These are phyloP conservation scores for Onychomys leucogaster DNA, from an alignment of 2,797 vertebrate species.

Conservation along the genomic window DNA sequence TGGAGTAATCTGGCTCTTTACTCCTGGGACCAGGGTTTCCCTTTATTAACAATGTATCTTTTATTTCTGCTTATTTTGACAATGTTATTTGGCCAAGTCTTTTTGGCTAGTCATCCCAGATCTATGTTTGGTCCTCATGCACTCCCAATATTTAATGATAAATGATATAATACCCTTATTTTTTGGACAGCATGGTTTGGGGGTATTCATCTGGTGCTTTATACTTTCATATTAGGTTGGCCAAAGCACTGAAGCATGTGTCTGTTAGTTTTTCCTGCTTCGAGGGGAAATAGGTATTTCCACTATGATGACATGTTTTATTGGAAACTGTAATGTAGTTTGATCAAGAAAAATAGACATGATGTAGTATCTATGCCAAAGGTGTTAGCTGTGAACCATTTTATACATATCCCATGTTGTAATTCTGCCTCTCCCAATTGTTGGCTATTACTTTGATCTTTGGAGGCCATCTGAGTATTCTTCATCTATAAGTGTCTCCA, in stretches of 20 bases:
- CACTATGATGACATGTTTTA: slow-evolving; percentile 98
- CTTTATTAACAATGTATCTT: neutral
- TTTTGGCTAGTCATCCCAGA: slow-evolving; percentile 97
- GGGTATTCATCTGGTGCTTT: slow-evolving; percentile 96
- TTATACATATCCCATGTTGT: slow-evolving; percentile 96
- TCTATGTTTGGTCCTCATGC: slow-evolving; percentile 97
- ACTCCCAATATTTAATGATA: slow-evolving; percentile 98
- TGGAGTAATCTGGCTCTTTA: neutral
- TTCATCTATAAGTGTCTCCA: slow-evolving; percentile 90
- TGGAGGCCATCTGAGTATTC: slow-evolving; percentile 92
- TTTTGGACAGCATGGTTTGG: slow-evolving; percentile 98
- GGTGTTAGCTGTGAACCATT: slow-evolving; percentile 97
- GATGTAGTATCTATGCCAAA: slow-evolving; percentile 95
- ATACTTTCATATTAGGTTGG: slow-evolving; percentile 96
- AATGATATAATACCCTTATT: slow-evolving; percentile 99
- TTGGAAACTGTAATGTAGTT: slow-evolving; percentile 98
- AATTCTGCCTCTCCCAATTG: slow-evolving; percentile 96
- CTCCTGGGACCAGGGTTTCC: neutral
- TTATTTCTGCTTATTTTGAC: slow-evolving; percentile 93
- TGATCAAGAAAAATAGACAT: slow-evolving; percentile 96
- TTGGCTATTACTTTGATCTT: slow-evolving; percentile 94
- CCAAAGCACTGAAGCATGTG: slow-evolving; percentile 98
- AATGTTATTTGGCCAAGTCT: slow-evolving; percentile 98
- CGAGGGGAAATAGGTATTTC: slow-evolving; percentile 97
- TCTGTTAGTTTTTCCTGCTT: slow-evolving; percentile 99